A percentile compares a stretch with the other conserved stretches of the same genome.
These are phyloP conservation scores for Aphaenogaster rudis DNA, from an alignment of 1,140 invertebrate genomes.

Conservation along the genomic window DNA sequence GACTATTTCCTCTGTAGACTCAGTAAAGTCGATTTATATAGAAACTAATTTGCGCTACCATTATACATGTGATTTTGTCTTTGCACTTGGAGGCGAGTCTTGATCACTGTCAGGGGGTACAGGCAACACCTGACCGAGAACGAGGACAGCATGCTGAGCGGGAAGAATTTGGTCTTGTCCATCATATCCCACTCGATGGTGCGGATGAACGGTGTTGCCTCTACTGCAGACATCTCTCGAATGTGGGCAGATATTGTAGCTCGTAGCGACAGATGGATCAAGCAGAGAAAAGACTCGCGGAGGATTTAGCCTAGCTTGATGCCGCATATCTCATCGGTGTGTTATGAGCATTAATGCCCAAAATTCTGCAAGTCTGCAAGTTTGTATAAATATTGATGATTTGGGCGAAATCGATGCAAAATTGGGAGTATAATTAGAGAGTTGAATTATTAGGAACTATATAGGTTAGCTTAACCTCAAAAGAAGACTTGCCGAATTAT, in stretches of 20 bases:
- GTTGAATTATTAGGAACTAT: not conserved
- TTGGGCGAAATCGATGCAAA: not conserved
- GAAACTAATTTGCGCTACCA: conserved; percentile 84
- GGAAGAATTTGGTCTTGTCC: conserved; percentile 97
- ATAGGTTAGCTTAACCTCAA: conserved; percentile 46
- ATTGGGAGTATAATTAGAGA: not conserved
- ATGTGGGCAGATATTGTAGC: conserved; percentile 45
- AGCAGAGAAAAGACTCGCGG: conserved; percentile 39
- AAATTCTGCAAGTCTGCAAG: conserved; percentile 50
- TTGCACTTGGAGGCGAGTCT: conserved; percentile 97
- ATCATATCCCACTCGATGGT: conserved; percentile 99
- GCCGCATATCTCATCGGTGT: conserved; percentile 82
- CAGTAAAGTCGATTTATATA: not conserved
- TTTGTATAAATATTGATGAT: not conserved
- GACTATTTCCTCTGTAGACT: not conserved
- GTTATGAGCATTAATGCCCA: conserved; percentile 80
- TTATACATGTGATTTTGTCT: conserved; percentile 94
- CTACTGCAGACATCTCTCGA: conserved; percentile 85
- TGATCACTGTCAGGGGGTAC: conserved; percentile 98
- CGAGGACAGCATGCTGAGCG: conserved; percentile 95
- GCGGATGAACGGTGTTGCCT: conserved; percentile 90
- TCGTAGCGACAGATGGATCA: conserved; percentile 61
- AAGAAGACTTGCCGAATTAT: not conserved
- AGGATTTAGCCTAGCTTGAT: conserved; percentile 72
- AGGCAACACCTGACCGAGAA: conserved; percentile 96